A percentile compares a stretch with the other conserved stretches of the same genome.
phyloP scores from a whole-genome alignment of 1,140 invertebrate species.

The Polypedilum pembai region DNA sequence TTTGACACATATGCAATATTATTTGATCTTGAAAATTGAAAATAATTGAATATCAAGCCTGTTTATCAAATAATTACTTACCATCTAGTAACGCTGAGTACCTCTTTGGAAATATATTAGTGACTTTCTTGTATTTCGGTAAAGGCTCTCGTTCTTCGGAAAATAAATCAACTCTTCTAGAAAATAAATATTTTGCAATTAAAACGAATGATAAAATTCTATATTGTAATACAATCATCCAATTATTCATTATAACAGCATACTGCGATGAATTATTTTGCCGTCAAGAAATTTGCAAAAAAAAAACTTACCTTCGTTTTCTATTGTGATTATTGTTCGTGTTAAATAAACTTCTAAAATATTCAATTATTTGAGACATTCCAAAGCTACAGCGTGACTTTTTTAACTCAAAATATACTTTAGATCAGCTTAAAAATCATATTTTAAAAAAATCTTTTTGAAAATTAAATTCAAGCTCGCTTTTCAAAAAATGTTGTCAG shows the following conservation, averaged over 20 bases:
- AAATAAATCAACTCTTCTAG: background rate
- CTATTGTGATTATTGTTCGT: background rate
- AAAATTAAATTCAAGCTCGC: background rate
- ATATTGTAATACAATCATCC: no score
- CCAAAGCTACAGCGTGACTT: background rate
- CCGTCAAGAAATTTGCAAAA: background rate
- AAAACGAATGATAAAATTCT: background rate
- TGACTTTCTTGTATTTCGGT: background rate
- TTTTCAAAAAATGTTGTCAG: background rate
- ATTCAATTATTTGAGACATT: constrained; percentile 24
- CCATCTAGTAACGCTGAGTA: background rate
- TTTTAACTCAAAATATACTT: background rate
- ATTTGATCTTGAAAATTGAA: background rate
- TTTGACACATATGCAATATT: background rate
- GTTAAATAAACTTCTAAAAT: constrained; percentile 6
- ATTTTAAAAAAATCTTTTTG: background rate
- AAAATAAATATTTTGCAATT: background rate
- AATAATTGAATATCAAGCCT: background rate
- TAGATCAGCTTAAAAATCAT: background rate
- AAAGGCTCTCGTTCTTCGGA: background rate
- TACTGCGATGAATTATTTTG: background rate
- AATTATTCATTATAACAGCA: background rate
- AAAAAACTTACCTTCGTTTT: constrained; percentile 15
- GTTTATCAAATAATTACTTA: background rate
- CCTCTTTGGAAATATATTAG: background rate